Conservation (phyloP, 2,113 vertebrate species). For the Pachypanchax playfairii region DNA sequence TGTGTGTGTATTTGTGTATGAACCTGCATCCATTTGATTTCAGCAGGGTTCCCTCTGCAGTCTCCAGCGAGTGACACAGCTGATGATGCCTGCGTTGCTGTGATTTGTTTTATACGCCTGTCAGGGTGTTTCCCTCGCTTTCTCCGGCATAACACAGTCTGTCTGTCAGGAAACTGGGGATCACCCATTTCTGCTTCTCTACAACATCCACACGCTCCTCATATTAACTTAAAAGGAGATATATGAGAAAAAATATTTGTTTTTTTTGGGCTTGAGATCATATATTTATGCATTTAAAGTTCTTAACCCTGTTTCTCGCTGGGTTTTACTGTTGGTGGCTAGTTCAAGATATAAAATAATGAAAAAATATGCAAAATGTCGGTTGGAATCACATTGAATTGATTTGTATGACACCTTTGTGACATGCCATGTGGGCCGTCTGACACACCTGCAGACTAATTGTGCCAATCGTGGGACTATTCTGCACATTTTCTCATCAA, state of each 20-base stretch:
- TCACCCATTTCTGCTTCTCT: constrained; percentile 49
- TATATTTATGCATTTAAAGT: no score
- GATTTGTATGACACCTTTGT: no score
- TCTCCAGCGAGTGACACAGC: constrained; percentile 50
- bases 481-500: no score
- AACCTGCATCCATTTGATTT: constrained; percentile 51
- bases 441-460: no score
- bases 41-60: constrained; percentile 60
- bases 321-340: no score
- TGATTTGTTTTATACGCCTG: constrained; percentile 54
- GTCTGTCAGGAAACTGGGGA: constrained; percentile 52
- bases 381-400: no score
- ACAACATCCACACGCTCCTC: constrained; percentile 17
- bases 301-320: no score
- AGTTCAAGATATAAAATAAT: no score
- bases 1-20: constrained; percentile 35
- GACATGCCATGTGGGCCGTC: no score
- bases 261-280: neutral
- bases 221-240: neutral
- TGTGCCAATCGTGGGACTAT: no score
- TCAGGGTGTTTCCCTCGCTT: constrained; percentile 61
- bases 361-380: no score
- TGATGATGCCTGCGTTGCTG: constrained; percentile 57
- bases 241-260: neutral
- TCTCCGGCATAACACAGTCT: constrained; percentile 24